These are phyloP conservation scores for Lota lota DNA, from an alignment of 2,113 vertebrate genomes.

Conservation along the genomic window DNA sequence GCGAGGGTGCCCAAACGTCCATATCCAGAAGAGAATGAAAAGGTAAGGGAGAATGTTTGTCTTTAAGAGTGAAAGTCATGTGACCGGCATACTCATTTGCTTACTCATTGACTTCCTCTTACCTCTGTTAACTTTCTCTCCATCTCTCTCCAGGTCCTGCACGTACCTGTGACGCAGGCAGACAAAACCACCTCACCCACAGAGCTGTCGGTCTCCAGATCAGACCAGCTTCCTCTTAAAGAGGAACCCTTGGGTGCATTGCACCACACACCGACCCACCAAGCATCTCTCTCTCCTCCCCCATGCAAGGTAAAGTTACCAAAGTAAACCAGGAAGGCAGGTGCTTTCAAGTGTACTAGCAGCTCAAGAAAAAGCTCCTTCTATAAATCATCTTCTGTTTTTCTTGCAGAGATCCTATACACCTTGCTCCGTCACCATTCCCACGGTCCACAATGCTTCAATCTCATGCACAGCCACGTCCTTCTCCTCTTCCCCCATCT, in stretches of 20 bases:
- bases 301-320: constrained; percentile 67
- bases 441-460: constrained; percentile 23
- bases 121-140: too few species aligned
- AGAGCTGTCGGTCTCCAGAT: constrained; percentile 25
- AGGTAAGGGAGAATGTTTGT: constrained; percentile 58
- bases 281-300: constrained; percentile 71
- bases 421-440: constrained; percentile 3
- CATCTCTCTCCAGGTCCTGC: constrained; percentile 33
- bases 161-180: constrained; percentile 13
- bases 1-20: constrained; percentile 81
- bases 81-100: too few species aligned
- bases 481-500: constrained; percentile 18
- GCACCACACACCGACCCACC: constrained; percentile 19
- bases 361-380: too few species aligned
- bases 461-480: constrained; percentile 22
- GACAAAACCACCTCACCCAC: constrained; percentile 34
- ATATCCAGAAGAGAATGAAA: constrained; percentile 82
- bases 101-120: too few species aligned
- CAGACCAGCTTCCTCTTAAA: constrained; percentile 32
- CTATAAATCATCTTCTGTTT: constrained; percentile 5
- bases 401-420: constrained; percentile 58
- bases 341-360: too few species aligned
- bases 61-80: too few species aligned
- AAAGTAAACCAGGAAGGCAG: too few species aligned
- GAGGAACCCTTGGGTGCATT: constrained; percentile 10